phyloP scores from a whole-genome alignment of 2,888 invertebrate species.

The Cheilosia grossa region DNA sequence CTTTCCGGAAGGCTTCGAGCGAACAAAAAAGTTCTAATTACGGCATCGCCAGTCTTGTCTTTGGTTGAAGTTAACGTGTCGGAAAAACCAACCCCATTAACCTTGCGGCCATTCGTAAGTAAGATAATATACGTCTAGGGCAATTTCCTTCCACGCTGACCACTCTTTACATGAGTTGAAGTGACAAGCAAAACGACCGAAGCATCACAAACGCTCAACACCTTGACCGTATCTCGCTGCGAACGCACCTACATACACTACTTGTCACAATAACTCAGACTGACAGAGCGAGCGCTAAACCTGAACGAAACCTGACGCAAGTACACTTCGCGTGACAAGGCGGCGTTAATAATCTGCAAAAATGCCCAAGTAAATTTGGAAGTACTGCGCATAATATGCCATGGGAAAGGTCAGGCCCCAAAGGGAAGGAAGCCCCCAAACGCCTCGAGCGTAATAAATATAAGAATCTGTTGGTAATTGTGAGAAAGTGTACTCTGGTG shows the following conservation, averaged over 20 bases:
- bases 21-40: constrained; percentile 45
- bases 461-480: constrained; percentile 45
- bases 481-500: constrained; percentile 34
- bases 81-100: constrained; percentile 46
- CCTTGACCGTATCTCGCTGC: constrained; percentile 44
- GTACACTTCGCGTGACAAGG: constrained; percentile 54
- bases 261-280: constrained; percentile 61
- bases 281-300: constrained; percentile 40
- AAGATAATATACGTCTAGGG: constrained; percentile 33
- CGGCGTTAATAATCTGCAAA: constrained; percentile 53
- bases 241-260: constrained; percentile 23
- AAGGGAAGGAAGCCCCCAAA: constrained; percentile 55
- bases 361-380: constrained; percentile 31
- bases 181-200: constrained; percentile 55
- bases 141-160: constrained; percentile 40
- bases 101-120: constrained; percentile 67
- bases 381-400: constrained; percentile 16
- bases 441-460: constrained; percentile 44
- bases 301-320: constrained; percentile 43
- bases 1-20: constrained; percentile 46
- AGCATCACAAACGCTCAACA: constrained; percentile 47
- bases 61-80: constrained; percentile 39
- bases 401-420: constrained; percentile 63
- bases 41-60: constrained; percentile 45
- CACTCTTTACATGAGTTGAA: constrained; percentile 54